A percentile compares a stretch with the other conserved stretches of the same genome.
Evolutionary conservation across 2,888 invertebrate genomes (phyloP).

Genomic region (Hypena proboscidalis): DNA sequence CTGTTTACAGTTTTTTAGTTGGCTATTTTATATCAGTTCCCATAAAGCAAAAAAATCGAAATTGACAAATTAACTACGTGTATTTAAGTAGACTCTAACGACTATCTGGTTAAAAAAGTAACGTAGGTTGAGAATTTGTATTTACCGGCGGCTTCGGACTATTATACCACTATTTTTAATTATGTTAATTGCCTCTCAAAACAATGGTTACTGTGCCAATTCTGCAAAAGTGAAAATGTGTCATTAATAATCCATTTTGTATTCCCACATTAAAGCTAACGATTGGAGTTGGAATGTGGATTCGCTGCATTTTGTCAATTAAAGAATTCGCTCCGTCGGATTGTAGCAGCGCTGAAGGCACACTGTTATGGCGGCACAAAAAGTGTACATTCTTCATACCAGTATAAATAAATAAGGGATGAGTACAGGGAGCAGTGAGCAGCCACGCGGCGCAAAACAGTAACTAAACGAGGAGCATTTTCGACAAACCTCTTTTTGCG

Average conservation of each 20-base stretch:
- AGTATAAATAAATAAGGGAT: conserved; percentile 84
- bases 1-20: too few species aligned
- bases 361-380: conserved; percentile 74
- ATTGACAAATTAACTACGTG: too few species aligned
- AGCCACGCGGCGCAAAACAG: conserved; percentile 61
- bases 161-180: too few species aligned
- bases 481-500: conserved; percentile 83
- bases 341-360: conserved; percentile 64
- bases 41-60: too few species aligned
- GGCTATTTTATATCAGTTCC: too few species aligned
- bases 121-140: too few species aligned
- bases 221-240: conserved; percentile 38
- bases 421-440: conserved; percentile 67
- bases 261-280: conserved; percentile 74
- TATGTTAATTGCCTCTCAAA: too few species aligned
- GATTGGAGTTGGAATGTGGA: conserved; percentile 69
- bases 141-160: too few species aligned
- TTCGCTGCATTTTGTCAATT: conserved; percentile 77
- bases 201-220: conserved; percentile 22
- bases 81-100: too few species aligned
- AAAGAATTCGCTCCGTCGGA: conserved; percentile 75
- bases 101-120: too few species aligned
- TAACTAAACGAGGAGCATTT: conserved; percentile 79
- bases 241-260: conserved; percentile 60
- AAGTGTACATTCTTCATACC: conserved; percentile 79